These are phyloP conservation scores for Lepidurus packardi DNA, from an alignment of 1,140 invertebrate species.

Conservation along the genomic window DNA sequence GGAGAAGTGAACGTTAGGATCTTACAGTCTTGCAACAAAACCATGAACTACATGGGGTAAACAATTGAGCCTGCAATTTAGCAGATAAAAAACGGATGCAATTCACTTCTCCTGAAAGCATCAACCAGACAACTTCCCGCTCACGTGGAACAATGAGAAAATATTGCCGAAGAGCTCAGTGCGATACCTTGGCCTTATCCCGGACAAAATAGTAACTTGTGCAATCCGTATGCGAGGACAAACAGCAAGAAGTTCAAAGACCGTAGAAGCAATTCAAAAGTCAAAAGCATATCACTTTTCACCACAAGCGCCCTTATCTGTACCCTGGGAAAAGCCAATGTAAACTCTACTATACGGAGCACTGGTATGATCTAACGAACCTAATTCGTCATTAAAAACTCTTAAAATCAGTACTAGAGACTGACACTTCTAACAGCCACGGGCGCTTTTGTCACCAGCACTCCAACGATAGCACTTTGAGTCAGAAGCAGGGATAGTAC, in stretches of 20 bases:
- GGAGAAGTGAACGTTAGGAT: background rate
- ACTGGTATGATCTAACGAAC: background rate
- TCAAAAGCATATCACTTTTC: background rate
- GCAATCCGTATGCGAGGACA: background rate
- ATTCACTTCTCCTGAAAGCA: background rate
- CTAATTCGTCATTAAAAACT: too few species aligned
- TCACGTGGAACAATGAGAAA: background rate
- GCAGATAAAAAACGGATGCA: background rate
- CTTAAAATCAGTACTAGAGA: too few species aligned
- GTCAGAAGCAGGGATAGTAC: too few species aligned
- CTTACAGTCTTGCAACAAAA: background rate
- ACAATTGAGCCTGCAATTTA: background rate
- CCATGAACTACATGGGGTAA: background rate
- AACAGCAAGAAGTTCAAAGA: background rate
- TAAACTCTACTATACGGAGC: background rate
- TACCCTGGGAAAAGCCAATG: background rate
- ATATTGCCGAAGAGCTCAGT: background rate
- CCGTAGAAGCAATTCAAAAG: background rate
- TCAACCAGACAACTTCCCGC: background rate
- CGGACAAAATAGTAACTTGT: background rate
- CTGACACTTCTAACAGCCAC: too few species aligned
- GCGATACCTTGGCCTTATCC: background rate
- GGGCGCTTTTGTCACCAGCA: too few species aligned
- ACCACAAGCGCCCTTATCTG: background rate
- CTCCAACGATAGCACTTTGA: too few species aligned